Evolutionary conservation across 2,113 vertebrate genomes (phyloP).

Genomic region (Lampris megalopsis): DNA sequence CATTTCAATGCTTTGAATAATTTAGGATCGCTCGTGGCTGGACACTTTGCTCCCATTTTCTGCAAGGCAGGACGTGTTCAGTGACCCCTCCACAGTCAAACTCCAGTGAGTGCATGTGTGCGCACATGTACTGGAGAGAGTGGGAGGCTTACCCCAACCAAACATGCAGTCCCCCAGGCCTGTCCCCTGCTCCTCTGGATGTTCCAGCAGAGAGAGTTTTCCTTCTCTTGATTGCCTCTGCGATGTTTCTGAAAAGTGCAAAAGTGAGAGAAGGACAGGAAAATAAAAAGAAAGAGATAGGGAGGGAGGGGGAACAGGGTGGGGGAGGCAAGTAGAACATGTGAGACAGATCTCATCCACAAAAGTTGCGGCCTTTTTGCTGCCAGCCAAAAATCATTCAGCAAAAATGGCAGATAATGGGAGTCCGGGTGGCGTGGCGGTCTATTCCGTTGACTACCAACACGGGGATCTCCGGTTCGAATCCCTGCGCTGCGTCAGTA

Average conservation of each 20-base stretch:
- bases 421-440: constrained; percentile 2
- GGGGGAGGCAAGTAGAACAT: not conserved
- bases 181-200: constrained; percentile 8
- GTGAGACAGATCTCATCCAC: constrained; percentile 9
- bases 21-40: constrained; percentile 47
- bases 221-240: constrained; percentile 15
- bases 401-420: constrained; percentile 35
- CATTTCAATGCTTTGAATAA: constrained; percentile 64
- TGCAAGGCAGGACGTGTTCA: constrained; percentile 36
- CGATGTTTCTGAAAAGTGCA: constrained; percentile 26
- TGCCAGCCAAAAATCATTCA: constrained; percentile 16
- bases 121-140: not conserved
- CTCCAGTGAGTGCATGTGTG: constrained; percentile 5
- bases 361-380: not conserved
- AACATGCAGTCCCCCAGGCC: constrained; percentile 19
- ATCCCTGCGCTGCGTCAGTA: too few relatives aligned
- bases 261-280: constrained; percentile 6
- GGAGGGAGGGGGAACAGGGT: not conserved
- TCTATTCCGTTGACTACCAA: too few relatives aligned
- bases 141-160: constrained; percentile 13
- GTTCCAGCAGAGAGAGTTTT: constrained; percentile 16
- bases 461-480: too few relatives aligned
- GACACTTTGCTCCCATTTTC: constrained; percentile 38
- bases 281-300: constrained; percentile 12
- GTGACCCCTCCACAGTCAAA: constrained; percentile 47